Conservation (phyloP, 1,140 invertebrate species). For the Philotrypesis tridentata region DNA sequence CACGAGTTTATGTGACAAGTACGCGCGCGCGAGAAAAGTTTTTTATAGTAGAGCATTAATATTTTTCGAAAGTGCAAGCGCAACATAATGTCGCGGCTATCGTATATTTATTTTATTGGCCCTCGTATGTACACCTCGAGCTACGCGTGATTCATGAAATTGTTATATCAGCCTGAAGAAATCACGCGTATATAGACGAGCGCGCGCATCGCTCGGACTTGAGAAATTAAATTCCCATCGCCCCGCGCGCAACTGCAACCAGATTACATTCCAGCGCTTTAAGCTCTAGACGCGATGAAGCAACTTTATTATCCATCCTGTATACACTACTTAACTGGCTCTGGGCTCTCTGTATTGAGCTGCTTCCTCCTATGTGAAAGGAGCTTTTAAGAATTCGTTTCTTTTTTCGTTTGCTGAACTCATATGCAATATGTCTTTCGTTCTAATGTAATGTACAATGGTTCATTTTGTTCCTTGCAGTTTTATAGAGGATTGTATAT, state of each 20-base stretch:
- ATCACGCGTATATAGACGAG: background rate
- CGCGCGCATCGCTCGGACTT: background rate
- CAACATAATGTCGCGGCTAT: slow-evolving; percentile 11
- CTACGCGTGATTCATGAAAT: slow-evolving; percentile 26
- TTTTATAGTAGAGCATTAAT: slow-evolving; percentile 38
- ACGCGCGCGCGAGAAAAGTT: slow-evolving; percentile 7
- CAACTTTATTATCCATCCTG: no score
- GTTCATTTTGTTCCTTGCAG: no score
- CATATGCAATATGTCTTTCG: no score
- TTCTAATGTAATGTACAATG: no score
- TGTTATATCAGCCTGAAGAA: background rate
- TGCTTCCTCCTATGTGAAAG: no score
- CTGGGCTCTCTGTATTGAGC: no score
- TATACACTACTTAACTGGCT: no score
- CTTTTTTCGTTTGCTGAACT: no score
- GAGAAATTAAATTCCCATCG: background rate
- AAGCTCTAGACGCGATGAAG: no score
- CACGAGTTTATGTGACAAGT: slow-evolving; percentile 37
- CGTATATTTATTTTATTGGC: slow-evolving; percentile 38
- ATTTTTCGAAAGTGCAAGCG: background rate
- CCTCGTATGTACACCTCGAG: background rate
- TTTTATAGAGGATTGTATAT: no score
- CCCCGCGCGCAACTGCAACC: background rate
- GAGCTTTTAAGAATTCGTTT: no score
- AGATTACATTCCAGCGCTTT: no score